Evolutionary conservation across 2,888 invertebrate genomes (phyloP).

Genomic region (Heterodera filipjevi): DNA sequence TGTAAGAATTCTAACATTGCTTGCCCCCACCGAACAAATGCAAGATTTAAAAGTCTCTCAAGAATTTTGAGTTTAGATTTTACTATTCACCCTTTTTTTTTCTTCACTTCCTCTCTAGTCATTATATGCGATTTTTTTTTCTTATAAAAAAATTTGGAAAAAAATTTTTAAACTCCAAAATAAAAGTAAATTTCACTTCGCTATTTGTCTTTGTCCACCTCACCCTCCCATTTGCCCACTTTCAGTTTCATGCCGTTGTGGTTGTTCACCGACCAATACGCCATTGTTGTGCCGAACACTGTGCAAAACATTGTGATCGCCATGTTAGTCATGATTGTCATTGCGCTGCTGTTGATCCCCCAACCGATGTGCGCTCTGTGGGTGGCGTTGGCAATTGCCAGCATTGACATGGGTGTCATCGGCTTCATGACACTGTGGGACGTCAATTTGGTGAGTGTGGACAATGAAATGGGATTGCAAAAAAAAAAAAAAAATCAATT

Average conservation of each 20-base stretch:
- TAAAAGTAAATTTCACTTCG: too few relatives aligned
- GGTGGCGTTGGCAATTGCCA: conserved; percentile 91
- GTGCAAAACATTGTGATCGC: conserved; percentile 61
- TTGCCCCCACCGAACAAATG: too few relatives aligned
- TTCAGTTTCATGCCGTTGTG: conserved; percentile 64
- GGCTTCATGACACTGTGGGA: conserved; percentile 96
- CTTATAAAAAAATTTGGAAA: neutral
- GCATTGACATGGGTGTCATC: conserved; percentile 88
- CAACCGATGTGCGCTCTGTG: conserved; percentile 87
- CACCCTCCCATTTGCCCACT: too few relatives aligned
- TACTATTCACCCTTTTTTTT: too few relatives aligned
- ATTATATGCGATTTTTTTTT: too few relatives aligned
- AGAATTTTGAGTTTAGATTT: too few relatives aligned
- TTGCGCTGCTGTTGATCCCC: conserved; percentile 89
- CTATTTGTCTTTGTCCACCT: too few relatives aligned
- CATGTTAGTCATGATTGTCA: conserved; percentile 82
- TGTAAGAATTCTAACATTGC: too few relatives aligned
- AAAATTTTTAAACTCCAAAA: too few relatives aligned
- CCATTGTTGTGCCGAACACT: conserved; percentile 65
- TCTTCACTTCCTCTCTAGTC: too few relatives aligned
- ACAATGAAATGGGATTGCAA: neutral
- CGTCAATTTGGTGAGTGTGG: conserved; percentile 74
- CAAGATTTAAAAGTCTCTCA: too few relatives aligned
- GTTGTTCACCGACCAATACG: conserved; percentile 66
- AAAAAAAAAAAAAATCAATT: too few relatives aligned